Percentiles rank a stretch among this genome's conserved stretches.
phyloP scores from a whole-genome alignment of 2,797 vertebrate genomes.

The Pristis pectinata region DNA sequence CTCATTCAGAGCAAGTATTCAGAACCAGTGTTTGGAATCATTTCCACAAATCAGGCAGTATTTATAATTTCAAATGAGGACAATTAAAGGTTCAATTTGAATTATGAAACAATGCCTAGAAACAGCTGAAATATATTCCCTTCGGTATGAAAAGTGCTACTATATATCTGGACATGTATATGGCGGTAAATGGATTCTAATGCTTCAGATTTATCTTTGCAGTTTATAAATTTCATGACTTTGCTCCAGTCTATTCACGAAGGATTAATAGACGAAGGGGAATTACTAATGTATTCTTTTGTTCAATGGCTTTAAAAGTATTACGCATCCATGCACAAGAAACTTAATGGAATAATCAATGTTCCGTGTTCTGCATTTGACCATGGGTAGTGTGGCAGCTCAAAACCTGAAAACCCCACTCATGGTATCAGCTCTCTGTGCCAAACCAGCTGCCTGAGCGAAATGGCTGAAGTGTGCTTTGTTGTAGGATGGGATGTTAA shows the following conservation, averaged over 20 bases:
- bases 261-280: neutral
- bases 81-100: neutral
- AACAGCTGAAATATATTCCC: neutral
- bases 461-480: neutral
- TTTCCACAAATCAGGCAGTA: neutral
- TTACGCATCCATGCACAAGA: neutral
- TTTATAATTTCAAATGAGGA: neutral
- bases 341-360: neutral
- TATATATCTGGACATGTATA: neutral
- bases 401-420: neutral
- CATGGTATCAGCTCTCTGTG: neutral
- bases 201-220: neutral
- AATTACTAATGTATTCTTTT: neutral
- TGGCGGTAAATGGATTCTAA: neutral
- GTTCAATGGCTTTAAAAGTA: neutral
- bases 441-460: neutral
- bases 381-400: neutral
- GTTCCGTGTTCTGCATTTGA: neutral
- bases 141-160: neutral
- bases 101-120: neutral
- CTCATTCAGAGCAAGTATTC: neutral
- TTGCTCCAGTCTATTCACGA: neutral
- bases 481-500: neutral
- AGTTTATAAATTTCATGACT: neutral
- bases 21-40: neutral